Percentiles rank a stretch among this genome's conserved stretches.
These are phyloP conservation scores for Seriola dumerili DNA, from an alignment of 2,113 vertebrate genomes.

Conservation along the genomic window DNA sequence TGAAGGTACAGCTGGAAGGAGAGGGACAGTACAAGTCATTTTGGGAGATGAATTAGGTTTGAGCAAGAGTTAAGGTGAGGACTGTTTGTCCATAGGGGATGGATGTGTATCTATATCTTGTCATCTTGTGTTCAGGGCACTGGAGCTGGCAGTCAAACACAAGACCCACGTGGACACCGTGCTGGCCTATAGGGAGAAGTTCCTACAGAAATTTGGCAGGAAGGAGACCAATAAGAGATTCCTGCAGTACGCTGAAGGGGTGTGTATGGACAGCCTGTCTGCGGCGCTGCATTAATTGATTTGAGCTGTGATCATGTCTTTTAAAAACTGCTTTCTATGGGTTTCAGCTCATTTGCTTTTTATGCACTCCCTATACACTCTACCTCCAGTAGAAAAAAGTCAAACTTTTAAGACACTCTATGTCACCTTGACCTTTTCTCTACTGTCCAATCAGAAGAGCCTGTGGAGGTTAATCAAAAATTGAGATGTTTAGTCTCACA, in stretches of 20 bases:
- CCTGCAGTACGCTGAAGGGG: constrained; percentile 93
- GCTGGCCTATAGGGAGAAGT: constrained; percentile 93
- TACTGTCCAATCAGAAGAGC: neutral
- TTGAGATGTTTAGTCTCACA: neutral
- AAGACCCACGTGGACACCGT: constrained; percentile 99
- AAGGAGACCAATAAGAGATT: constrained; percentile 95
- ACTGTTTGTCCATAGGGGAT: neutral
- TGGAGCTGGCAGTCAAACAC: constrained; percentile 97
- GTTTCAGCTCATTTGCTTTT: constrained; percentile 21
- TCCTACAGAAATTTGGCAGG: constrained; percentile 91
- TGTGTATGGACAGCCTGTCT: constrained; percentile 76
- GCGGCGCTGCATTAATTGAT: constrained; percentile 24
- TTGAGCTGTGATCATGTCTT: constrained; percentile 1
- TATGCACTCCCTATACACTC: constrained; percentile 13
- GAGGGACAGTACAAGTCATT: neutral
- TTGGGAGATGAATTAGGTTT: constrained; percentile 1
- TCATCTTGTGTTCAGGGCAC: constrained; percentile 86
- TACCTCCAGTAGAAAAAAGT: neutral
- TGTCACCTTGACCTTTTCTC: neutral
- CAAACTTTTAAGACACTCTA: neutral
- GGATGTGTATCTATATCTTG: constrained; percentile 20
- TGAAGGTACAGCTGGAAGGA: neutral
- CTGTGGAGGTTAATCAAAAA: neutral
- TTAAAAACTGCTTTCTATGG: constrained; percentile 25
- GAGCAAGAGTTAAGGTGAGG: neutral